Evolutionary conservation across 2,888 invertebrate species (phyloP).

Genomic region (Parnassius apollo): DNA sequence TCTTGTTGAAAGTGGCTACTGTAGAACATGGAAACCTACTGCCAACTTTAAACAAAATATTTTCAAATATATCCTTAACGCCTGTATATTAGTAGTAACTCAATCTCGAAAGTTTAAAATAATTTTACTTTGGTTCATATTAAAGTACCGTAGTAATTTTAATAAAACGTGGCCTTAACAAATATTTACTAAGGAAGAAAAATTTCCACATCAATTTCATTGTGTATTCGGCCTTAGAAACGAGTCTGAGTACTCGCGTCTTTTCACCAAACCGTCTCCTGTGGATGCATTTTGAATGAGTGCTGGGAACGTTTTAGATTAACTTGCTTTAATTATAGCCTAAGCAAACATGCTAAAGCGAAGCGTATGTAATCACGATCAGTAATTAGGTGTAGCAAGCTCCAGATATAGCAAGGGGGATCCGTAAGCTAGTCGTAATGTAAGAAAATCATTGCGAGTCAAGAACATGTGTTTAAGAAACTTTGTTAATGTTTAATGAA

Average conservation of each 20-base stretch:
- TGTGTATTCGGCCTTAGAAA: conserved; percentile 21
- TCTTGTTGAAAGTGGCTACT: no score
- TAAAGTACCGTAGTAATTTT: not conserved
- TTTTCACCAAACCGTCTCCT: conserved; percentile 36
- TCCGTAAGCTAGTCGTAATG: conserved; percentile 31
- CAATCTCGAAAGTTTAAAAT: no score
- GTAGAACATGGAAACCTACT: no score
- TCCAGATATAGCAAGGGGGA: conserved; percentile 33
- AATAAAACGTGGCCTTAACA: not conserved
- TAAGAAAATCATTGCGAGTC: conserved; percentile 56
- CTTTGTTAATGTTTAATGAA: conserved; percentile 78
- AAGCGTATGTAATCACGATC: conserved; percentile 71
- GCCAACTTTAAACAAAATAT: no score
- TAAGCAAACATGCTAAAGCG: conserved; percentile 57
- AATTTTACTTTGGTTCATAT: not conserved
- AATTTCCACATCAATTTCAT: conserved; percentile 17
- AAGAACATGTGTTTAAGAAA: conserved; percentile 76
- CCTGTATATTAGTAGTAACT: no score
- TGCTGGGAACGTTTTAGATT: conserved; percentile 64
- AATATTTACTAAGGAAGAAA: not conserved
- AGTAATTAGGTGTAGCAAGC: conserved; percentile 64
- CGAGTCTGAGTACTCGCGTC: conserved; percentile 37
- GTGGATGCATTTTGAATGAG: conserved; percentile 74
- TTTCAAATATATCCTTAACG: no score
- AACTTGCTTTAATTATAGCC: conserved; percentile 74